Base-by-base conservation (phyloP, 1,140 invertebrate species). In the Trinorchestia longiramus region DNA sequence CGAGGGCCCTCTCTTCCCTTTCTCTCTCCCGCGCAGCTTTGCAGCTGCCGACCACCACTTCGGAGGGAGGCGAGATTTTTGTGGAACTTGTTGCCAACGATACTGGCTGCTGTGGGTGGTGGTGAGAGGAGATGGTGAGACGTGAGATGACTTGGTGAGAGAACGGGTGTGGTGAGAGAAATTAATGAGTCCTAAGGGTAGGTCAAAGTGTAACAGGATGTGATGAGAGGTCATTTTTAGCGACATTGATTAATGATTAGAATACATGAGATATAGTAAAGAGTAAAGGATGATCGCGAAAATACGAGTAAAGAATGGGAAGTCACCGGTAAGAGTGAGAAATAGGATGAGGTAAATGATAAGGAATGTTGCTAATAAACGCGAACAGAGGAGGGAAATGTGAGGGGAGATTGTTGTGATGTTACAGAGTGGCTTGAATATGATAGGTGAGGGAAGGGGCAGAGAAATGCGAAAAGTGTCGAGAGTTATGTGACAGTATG, bases 21-120 rank as follows among this genome's bases (percentile, higher is more conserved):
- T 44, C 92, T 94, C 47, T 94, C 92, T 94, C 92, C 43, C 92
- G 43, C 43, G 41, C 41, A 28, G 43, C 44, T 42, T 36, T 94
- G 43, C 88, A 43, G 43, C 41, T n/a, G 92, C 44, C 44, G 92
- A n/a, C 92, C 41, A 40, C 92, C 15, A 40, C 44, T 23, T 43
- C 44, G 44, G 92, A 43, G 92, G 44, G n/a, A 43, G 43, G 41
- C 88, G 36, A 17, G 62, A 43, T 90, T 43, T 45, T 47, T 94
- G 92, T 47, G 44, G 43, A 44, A 91, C 88, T 91, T 91, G 88
- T 91, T 91, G 88, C 88, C 41, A 91, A 91, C 43, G 88, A 91
- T 91, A 41, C 19, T 91, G 88, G 41, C 43, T 44, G 88, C 41
- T 42, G 88, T 91, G 19, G 19, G 41, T 91, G 41, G 88, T 91